phyloP scores from a whole-genome alignment of 2,888 invertebrate genomes.

The Pegoplata infirma region DNA sequence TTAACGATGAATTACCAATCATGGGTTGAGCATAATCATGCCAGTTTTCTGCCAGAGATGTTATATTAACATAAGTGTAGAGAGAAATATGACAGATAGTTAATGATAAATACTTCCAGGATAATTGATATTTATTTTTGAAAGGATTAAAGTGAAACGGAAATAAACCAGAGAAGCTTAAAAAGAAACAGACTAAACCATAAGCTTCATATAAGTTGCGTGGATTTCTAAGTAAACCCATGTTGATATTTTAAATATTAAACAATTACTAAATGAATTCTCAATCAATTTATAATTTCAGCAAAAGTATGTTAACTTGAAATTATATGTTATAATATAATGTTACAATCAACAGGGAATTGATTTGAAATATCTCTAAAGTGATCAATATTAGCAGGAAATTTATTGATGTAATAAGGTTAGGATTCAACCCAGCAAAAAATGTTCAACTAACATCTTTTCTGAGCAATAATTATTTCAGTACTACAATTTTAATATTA shows the following conservation, averaged over 20 bases:
- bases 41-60: conserved; percentile 61
- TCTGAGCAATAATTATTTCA: no score
- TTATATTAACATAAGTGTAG: conserved; percentile 65
- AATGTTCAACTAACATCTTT: no score
- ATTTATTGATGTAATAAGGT: no score
- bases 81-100: conserved; percentile 60
- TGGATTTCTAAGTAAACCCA: conserved; percentile 50
- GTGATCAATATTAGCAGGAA: no score
- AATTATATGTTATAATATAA: no score
- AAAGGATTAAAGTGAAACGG: conserved; percentile 56
- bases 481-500: no score
- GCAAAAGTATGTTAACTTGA: no score
- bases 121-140: conserved; percentile 52
- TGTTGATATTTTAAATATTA: background rate
- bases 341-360: no score
- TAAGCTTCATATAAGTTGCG: conserved; percentile 57
- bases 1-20: conserved; percentile 59
- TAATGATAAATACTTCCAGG: conserved; percentile 48
- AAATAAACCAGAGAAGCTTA: conserved; percentile 65
- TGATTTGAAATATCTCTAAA: no score
- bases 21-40: conserved; percentile 64
- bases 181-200: conserved; percentile 36
- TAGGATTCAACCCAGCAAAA: no score
- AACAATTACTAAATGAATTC: background rate
- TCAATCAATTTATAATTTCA: no score